phyloP scores from a whole-genome alignment of 2,888 invertebrate species.

The Cenopis cana region DNA sequence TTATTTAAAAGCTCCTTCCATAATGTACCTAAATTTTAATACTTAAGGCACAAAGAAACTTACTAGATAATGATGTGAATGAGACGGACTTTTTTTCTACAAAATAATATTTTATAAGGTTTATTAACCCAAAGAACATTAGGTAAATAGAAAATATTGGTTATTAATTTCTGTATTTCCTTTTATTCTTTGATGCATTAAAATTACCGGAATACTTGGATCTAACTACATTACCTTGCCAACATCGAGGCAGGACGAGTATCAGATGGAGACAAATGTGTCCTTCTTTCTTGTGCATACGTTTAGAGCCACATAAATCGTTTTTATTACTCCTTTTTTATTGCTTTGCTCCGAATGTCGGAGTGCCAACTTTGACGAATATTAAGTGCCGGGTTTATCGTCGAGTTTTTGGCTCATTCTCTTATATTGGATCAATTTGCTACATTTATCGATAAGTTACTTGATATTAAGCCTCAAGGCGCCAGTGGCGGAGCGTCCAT shows the following conservation, averaged over 20 bases:
- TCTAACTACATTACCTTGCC: not conserved
- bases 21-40: not conserved
- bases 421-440: not conserved
- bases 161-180: too few species aligned
- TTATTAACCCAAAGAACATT: too few species aligned
- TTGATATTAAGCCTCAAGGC: not conserved
- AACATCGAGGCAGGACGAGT: not conserved
- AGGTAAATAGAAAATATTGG: too few species aligned
- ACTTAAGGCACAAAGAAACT: not conserved
- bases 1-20: too few species aligned
- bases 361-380: not conserved
- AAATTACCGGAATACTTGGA: not conserved
- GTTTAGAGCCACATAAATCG: conserved; percentile 14
- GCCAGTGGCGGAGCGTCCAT: too few species aligned
- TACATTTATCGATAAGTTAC: not conserved
- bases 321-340: conserved; percentile 14
- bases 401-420: not conserved
- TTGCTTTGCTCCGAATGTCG: conserved; percentile 7
- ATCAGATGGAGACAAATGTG: conserved; percentile 14
- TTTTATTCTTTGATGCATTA: too few species aligned
- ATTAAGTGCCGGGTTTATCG: not conserved
- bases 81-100: too few species aligned
- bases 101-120: too few species aligned
- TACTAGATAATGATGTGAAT: not conserved
- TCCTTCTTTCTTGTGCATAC: not conserved